Evolutionary conservation across 2,888 invertebrate species (phyloP), one percentile per base, ranked within the genome.

Genomic region (Phania funesta): DNA sequence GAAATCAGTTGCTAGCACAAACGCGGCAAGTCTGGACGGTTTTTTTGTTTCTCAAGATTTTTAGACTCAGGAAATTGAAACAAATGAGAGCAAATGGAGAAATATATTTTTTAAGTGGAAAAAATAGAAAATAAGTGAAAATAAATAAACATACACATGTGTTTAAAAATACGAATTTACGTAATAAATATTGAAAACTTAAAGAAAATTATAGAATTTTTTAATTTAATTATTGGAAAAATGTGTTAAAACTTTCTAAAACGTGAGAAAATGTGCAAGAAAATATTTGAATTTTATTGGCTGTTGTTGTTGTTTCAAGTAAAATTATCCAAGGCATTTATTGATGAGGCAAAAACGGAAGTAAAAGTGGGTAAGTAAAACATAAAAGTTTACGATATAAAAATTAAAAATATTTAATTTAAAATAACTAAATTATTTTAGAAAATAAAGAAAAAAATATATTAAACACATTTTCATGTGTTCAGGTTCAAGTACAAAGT

Each of bases 281-380:
- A 77, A 67, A 64, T 84, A 68, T 62, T 29, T 48, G 20, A n/a
- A 44, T 38, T 82, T 60, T 78, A 64, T 71, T 46, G 67, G 29
- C 35, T 78, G 35, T 41, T 78, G 16, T 38, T 82, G 41, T 65
- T 82, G 58, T 9, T 85, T 58, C 9, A 71, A 32, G 41, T 52
- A 29, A 44, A 64, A 50, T 22, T 78, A 18, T 65, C 84, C 9
- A 60, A 71, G 18, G 83, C 81, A 71, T 77, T 68, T 54, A 79
- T 67, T 48, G 83, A 71, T n/a, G 85, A 83, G 18, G 79, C 71
- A 13, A 83, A 85, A 68, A 85, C 86, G 46, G 85, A 85, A 85
- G 86, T 89, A 48, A 85, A 85, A 84, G 89, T 89, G 81, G 89
- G 89, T 89, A 87, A 29, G 88, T 83, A 35, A 35, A 56, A 18